A percentile compares a stretch with the other conserved stretches of the same genome.
Conservation (phyloP, 2,888 invertebrate species). For the Erynnis tages region DNA sequence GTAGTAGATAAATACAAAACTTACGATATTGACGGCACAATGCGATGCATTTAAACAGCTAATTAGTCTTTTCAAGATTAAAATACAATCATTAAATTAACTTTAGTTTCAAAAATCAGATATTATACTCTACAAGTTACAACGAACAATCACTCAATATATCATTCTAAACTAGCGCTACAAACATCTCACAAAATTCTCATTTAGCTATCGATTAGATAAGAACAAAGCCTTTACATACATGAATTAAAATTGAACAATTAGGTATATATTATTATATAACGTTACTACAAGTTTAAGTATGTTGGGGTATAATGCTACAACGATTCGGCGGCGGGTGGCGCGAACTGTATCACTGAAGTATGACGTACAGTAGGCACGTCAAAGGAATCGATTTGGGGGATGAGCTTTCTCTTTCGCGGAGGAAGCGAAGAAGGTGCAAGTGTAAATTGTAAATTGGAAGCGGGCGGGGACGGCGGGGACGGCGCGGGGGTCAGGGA, state of each 20-base stretch:
- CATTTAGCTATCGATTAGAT: conserved; percentile 41
- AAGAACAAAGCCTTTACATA: conserved; percentile 44
- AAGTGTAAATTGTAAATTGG: conserved; percentile 53
- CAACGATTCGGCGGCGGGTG: conserved; percentile 80
- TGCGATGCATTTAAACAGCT: conserved; percentile 48
- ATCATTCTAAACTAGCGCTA: conserved; percentile 35
- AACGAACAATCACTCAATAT: conserved; percentile 32
- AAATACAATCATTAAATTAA: conserved; percentile 33
- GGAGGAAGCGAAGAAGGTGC: conserved; percentile 84
- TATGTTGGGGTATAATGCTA: conserved; percentile 35
- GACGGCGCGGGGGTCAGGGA: conserved; percentile 60
- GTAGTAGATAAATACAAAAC: conserved; percentile 49
- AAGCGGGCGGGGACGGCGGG: conserved; percentile 70
- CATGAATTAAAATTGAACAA: conserved; percentile 34
- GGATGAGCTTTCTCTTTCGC: conserved; percentile 89
- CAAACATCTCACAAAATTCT: conserved; percentile 35
- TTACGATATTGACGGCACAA: conserved; percentile 53
- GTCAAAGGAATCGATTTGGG: conserved; percentile 79
- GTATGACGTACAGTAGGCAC: conserved; percentile 69
- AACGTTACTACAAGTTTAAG: conserved; percentile 30
- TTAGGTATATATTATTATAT: conserved; percentile 9
- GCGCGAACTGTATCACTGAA: conserved; percentile 94
- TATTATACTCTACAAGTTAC: conserved; percentile 11
- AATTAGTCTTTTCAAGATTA: conserved; percentile 59
- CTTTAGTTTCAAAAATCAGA: conserved; percentile 23